These are phyloP conservation scores for Folsomia candida DNA, from an alignment of 2,888 invertebrate species.

Conservation along the genomic window DNA sequence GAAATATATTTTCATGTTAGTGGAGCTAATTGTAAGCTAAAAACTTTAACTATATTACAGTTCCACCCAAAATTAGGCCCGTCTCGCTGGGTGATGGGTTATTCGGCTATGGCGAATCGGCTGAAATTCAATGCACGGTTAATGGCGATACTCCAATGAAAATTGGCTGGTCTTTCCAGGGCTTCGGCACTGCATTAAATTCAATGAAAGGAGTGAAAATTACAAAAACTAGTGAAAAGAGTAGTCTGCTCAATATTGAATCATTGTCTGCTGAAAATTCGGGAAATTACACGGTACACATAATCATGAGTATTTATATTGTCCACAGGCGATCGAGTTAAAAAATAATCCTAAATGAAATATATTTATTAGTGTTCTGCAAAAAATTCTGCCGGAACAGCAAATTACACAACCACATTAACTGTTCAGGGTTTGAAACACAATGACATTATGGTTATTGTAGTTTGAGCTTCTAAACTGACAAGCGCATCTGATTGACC, in stretches of 20 bases:
- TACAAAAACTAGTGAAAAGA: slow-evolving; percentile 60
- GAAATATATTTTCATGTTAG: too few species aligned
- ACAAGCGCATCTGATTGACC: too few species aligned
- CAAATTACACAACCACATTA: slow-evolving; percentile 67
- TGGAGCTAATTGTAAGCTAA: too few species aligned
- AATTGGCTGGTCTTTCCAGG: slow-evolving; percentile 74
- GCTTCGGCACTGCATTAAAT: too few species aligned
- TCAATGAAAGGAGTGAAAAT: slow-evolving; percentile 54
- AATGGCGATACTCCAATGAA: slow-evolving; percentile 74
- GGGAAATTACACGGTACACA: slow-evolving; percentile 68
- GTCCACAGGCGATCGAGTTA: slow-evolving; percentile 24
- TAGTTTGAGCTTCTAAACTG: too few species aligned
- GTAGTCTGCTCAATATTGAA: slow-evolving; percentile 60
- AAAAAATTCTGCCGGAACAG: slow-evolving; percentile 62
- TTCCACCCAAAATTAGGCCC: slow-evolving; percentile 65
- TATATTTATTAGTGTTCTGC: too few species aligned
- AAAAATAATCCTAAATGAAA: too few species aligned
- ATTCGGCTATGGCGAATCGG: slow-evolving; percentile 74
- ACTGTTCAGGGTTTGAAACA: too few species aligned
- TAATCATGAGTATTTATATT: too few species aligned
- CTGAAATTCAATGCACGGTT: slow-evolving; percentile 70
- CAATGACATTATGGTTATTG: too few species aligned
- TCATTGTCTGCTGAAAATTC: slow-evolving; percentile 46
- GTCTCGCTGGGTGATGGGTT: too few species aligned
- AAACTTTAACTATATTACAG: too few species aligned